These are phyloP conservation scores for Gari tellinella DNA, from an alignment of 2,888 invertebrate species.

Conservation along the genomic window DNA sequence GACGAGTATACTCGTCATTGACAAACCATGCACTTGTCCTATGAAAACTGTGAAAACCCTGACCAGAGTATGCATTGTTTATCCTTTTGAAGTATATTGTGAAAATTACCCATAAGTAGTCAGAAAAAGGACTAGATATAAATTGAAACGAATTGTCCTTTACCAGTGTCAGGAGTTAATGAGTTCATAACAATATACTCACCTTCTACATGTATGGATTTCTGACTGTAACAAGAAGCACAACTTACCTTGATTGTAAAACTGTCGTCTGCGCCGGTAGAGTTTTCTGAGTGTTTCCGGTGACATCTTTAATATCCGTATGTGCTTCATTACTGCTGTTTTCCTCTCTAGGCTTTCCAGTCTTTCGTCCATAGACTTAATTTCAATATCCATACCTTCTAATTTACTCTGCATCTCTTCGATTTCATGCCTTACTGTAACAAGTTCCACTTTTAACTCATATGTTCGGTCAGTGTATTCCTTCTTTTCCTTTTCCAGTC, in stretches of 20 bases:
- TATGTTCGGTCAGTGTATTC: constrained; percentile 68
- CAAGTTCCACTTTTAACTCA: constrained; percentile 72
- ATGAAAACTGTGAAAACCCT: no score
- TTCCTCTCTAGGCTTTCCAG: constrained; percentile 66
- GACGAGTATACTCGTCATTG: no score
- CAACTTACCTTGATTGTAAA: constrained; percentile 55
- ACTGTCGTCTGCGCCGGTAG: constrained; percentile 62
- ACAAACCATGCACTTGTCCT: no score
- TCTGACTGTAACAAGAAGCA: no score
- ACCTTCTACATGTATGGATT: no score
- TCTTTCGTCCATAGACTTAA: constrained; percentile 66
- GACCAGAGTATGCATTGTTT: no score
- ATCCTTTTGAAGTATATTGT: no score
- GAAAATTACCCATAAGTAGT: no score
- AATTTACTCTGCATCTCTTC: constrained; percentile 66
- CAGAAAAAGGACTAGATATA: no score
- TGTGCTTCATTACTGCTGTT: constrained; percentile 69
- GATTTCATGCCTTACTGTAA: constrained; percentile 65
- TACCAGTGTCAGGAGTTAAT: no score
- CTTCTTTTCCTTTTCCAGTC: constrained; percentile 66
- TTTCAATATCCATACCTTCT: constrained; percentile 64
- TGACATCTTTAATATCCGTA: constrained; percentile 74
- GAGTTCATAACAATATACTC: no score
- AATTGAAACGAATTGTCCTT: no score
- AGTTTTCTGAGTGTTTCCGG: constrained; percentile 74